Evolutionary conservation across 2,797 vertebrate genomes (phyloP), one percentile per base, ranked within the genome.

Genomic region (Hydrocynus forskahlii): DNA sequence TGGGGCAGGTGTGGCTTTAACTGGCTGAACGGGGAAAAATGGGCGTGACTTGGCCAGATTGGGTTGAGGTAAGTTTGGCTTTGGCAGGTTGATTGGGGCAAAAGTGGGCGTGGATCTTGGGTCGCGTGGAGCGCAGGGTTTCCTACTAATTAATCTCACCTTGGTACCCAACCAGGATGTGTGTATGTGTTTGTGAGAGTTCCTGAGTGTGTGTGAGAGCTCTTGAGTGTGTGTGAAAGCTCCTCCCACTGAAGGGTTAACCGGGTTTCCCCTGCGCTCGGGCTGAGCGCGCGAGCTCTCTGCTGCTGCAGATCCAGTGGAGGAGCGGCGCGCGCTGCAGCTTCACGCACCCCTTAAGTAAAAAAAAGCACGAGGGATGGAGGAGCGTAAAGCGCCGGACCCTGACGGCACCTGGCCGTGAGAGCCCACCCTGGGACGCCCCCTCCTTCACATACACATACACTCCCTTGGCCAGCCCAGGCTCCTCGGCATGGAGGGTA

Each of bases 401-500:
- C 80, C 29, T 84, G 87, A 85, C 88, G 88, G 86, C 84, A 85
- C 88, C 72, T 83, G 45, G 43, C 80, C 64, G 59, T 81, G 74
- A 82, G 75, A 75, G 57, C 70, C 40, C 17, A 68, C 8, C 66
- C 38, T 19, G 17, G 1, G 6, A 9, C 19, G 1, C 8, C 17
- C 38, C 35, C 7, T 19, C 13, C 40, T n/a, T 12, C 50, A 8
- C 48, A 70, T 45, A 40, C 66, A 38, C 66, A 35, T 29, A 29
- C 35, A 35, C 35, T 35, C 60, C 60, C 10, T 25, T 23, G 60
- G 23, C 40, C 10, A 92, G 12, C 86, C 88, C 87, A 87, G 88
- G 80, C 91, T 89, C 83, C 83, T 77, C 76, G 91, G 89, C 81
- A 98, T 97, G 97, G 96, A 97, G 85, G 92, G 91, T 91, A 94